Evolutionary conservation across 1,140 invertebrate genomes (phyloP), one percentile per base, ranked within the genome.

Genomic region (Musca vetustissima): DNA sequence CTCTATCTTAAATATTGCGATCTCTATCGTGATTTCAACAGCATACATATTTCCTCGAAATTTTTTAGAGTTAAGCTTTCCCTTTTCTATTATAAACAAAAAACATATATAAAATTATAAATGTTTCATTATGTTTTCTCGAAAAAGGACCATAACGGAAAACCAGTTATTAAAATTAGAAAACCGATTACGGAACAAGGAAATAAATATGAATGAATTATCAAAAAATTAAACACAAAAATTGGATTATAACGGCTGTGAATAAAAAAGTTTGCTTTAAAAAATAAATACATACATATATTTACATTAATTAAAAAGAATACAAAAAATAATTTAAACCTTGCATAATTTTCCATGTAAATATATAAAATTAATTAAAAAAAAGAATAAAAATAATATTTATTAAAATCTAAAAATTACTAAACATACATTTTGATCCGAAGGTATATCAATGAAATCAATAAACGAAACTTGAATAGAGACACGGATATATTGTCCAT

Each of bases 131-230:
- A 32, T 43, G 11, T 43, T 1, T 43, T 59, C 57, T 21, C n/a
- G 19, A 19, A 43, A 67, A 67, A 32, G 53, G 32, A 67, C 50
- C 50, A 67, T 22, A 15, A 57, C 2, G 43, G 0, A 55, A 67
- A 15, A 43, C 32, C 19, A 53, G 11, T 22, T 0, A 22, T 36
- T 36, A 7, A 28, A 61, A 32, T 49, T 32, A 59, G 11, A 32
- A 28, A 32, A 32, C n/a, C 21, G 21, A 28, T 24, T 28, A 66
- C 19, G 48, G 21, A 66, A 66, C 21, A 22, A 32, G 64, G 52
- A 52, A 69, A 64, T 68, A 69, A 69, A 32, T 57, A 55, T 67
- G 24, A 52, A 64, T 32, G 32, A 22, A 24, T 48, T 64, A 67
- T 15, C 36, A 64, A 43, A 59, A 69, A 64, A 43, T 8, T 28